Base-by-base conservation (phyloP, 2,797 vertebrate genomes). In the Sebastes diaconus region DNA sequence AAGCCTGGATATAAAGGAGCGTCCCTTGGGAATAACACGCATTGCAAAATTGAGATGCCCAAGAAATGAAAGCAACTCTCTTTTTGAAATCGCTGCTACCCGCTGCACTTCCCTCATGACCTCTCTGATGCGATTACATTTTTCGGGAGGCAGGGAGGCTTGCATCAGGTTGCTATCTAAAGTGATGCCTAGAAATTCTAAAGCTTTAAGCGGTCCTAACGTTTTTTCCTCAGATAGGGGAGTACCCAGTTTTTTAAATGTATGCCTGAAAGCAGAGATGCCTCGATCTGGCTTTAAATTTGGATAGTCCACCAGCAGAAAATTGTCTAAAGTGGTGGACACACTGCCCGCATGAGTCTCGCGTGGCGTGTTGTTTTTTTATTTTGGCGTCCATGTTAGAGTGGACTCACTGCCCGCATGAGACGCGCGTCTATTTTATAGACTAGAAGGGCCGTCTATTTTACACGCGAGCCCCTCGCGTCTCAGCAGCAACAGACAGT, bases 201-300 rank as follows among this genome's bases (percentile, higher is more conserved):
- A 12, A 1, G 2, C 2, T 1, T 29, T 7, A 11, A 34, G 3
- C 0, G 14, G 54, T 6, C 69, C 39, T 24, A 4, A 25, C 0
- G 6, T 72, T 50, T 36, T 72, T 1, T 66, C 34, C 5, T 58
- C 52, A 4, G 60, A 59, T 24, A 13, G 54, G 12, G 68, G 68
- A 50, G 66, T 29, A 11, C 59, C 61, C 2, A 50, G 7, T 50
- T 20, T 25, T 4, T 1, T 4, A 4, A 77, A 54, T 1, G 6
- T 27, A 1, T 34, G 39, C 32, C 3, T 67, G 10, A 34, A 27
- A 14, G 18, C 25, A 12, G 9, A 46, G 9, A 59, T 60, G 22
- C 57, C 50, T 22, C 5, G 4, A 30, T 70, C 13, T 39, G 22
- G 30, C 36, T 60, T 25, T 30, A 20, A 29, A 61, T 61, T 50